Percentiles rank a stretch among this genome's conserved stretches.
These are phyloP conservation scores for Squalus acanthias DNA, from an alignment of 2,797 vertebrate genomes.

Conservation along the genomic window DNA sequence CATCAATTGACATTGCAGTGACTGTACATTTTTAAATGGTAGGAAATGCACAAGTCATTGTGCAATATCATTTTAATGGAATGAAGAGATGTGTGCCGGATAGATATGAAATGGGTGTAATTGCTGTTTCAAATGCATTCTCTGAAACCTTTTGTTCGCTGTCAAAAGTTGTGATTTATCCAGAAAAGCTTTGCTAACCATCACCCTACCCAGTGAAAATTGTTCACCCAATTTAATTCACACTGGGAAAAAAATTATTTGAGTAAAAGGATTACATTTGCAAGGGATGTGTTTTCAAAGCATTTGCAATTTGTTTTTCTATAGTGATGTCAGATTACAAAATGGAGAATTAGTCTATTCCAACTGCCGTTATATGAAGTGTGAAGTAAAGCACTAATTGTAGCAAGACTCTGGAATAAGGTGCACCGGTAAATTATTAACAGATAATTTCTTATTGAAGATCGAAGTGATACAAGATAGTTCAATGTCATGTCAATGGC, in stretches of 20 bases:
- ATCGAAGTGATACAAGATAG: not conserved
- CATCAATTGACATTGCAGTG: not conserved
- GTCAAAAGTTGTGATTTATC: not conserved
- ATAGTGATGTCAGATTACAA: not conserved
- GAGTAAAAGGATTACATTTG: not conserved
- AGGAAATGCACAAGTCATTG: not conserved
- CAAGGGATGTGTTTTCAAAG: not conserved
- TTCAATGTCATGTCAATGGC: not conserved
- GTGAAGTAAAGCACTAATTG: not conserved
- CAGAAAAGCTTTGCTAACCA: not conserved
- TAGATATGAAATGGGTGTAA: conserved; percentile 5
- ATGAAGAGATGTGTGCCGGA: not conserved
- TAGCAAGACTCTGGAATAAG: not conserved
- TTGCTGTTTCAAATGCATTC: not conserved
- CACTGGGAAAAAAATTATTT: not conserved
- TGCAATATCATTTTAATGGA: not conserved
- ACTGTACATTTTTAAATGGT: not conserved
- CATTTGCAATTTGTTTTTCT: not conserved
- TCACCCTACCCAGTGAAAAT: not conserved
- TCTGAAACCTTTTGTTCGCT: not conserved
- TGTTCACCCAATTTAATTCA: not conserved
- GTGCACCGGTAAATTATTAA: not conserved
- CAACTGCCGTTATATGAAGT: not conserved
- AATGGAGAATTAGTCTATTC: not conserved
- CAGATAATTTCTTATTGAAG: not conserved